These are phyloP conservation scores for Trichogramma pretiosum DNA, from an alignment of 1,140 invertebrate species.

Conservation along the genomic window DNA sequence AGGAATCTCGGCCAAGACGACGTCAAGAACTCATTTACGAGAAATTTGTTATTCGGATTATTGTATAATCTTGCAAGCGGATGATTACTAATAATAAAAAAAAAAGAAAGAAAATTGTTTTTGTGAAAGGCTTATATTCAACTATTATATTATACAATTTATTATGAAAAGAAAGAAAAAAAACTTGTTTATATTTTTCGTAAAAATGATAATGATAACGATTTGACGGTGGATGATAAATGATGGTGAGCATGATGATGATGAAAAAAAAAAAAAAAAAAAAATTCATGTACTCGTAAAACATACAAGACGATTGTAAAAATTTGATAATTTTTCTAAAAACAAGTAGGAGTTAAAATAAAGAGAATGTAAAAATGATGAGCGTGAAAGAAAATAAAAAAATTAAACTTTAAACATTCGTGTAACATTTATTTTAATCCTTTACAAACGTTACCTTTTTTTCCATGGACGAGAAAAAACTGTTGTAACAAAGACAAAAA, in stretches of 20 bases:
- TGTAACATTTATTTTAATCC: no score
- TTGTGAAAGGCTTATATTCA: conserved; percentile 14
- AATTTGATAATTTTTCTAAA: conserved; percentile 21
- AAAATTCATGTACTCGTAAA: conserved; percentile 20
- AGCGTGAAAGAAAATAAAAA: conserved; percentile 12
- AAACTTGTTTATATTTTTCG: conserved; percentile 28
- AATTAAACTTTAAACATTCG: no score
- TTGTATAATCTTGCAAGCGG: not conserved
- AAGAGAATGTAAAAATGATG: conserved; percentile 21
- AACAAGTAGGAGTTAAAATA: conserved; percentile 19
- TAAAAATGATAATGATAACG: conserved; percentile 16
- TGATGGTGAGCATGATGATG: conserved; percentile 3
- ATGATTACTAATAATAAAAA: not conserved
- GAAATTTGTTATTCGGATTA: conserved; percentile 5
- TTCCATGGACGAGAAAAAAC: conserved; percentile 22
- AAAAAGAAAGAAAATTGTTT: conserved; percentile 12
- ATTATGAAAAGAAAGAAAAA: no score
- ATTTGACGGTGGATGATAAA: conserved; percentile 10
- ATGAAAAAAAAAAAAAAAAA: conserved; percentile 5
- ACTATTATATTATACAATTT: conserved; percentile 18
- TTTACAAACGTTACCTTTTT: conserved; percentile 13
- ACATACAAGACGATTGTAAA: conserved; percentile 21
- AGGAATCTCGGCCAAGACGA: conserved; percentile 7
- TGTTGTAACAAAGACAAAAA: no score
- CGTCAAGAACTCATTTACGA: conserved; percentile 5